These are phyloP conservation scores for Eudyptes chrysolophus DNA, from an alignment of 2,113 vertebrate genomes.

Conservation along the genomic window DNA sequence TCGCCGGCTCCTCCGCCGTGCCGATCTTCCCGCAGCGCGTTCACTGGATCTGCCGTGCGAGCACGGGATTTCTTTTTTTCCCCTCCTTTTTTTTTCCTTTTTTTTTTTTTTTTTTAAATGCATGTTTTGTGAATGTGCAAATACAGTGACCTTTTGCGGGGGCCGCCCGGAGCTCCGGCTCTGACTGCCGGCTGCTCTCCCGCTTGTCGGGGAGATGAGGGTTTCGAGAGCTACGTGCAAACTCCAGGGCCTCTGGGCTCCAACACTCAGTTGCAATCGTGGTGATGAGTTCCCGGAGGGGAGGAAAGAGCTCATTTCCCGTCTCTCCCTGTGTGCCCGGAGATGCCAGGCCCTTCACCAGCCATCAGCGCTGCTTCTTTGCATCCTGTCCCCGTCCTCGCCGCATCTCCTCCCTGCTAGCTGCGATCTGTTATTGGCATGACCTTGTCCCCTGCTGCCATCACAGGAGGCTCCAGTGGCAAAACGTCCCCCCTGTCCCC, in stretches of 20 bases:
- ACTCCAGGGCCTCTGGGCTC: background rate
- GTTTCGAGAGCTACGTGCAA: background rate
- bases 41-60: accelerated
- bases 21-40: accelerated
- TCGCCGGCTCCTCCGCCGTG: accelerated
- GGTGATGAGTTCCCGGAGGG: background rate
- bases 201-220: background rate
- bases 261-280: background rate
- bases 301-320: background rate
- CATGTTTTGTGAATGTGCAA: background rate
- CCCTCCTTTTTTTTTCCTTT: accelerated
- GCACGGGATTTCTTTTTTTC: accelerated
- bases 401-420: background rate
- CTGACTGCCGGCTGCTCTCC: background rate
- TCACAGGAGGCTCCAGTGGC: background rate
- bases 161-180: background rate
- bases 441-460: background rate
- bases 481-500: background rate
- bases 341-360: background rate
- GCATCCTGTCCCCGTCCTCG: background rate
- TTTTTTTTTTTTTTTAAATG: background rate
- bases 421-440: background rate
- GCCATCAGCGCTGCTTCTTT: background rate
- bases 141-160: background rate
- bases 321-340: background rate